These are phyloP conservation scores for Neoniphon sammara DNA, from an alignment of 2,797 vertebrate species.

Conservation along the genomic window DNA sequence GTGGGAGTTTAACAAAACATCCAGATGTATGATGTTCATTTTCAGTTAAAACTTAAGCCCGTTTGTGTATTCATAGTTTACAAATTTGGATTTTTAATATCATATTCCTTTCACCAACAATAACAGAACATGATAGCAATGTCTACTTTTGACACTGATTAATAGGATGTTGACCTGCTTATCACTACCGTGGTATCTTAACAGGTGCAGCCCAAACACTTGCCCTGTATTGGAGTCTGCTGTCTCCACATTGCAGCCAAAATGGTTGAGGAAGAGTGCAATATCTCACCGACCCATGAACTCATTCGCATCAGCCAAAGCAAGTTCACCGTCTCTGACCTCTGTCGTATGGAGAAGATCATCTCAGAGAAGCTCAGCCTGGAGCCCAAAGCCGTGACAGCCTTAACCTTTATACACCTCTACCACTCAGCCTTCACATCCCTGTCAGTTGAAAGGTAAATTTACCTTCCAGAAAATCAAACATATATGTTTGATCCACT, in stretches of 20 bases:
- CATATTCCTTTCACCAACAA: not conserved
- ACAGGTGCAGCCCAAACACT: constrained; percentile 95
- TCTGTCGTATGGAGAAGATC: constrained; percentile 97
- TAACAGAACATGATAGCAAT: not conserved
- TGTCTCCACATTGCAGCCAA: constrained; percentile 93
- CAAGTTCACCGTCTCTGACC: constrained; percentile 96
- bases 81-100: not conserved
- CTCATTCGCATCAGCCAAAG: constrained; percentile 98
- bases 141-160: constrained; percentile 9
- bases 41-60: not conserved
- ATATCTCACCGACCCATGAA: constrained; percentile 89
- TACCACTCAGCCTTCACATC: constrained; percentile 89
- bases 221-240: constrained; percentile 94
- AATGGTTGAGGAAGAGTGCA: constrained; percentile 89
- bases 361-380: constrained; percentile 95
- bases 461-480: no score
- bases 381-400: constrained; percentile 93
- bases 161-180: constrained; percentile 27
- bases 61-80: not conserved
- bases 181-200: constrained; percentile 31
- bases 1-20: constrained; percentile 73
- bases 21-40: not conserved
- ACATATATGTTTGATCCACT: no score
- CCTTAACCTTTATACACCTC: constrained; percentile 97
- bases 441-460: constrained; percentile 89